These are phyloP conservation scores for Danaus melanippus DNA, from an alignment of 1,140 invertebrate genomes.

Conservation along the genomic window DNA sequence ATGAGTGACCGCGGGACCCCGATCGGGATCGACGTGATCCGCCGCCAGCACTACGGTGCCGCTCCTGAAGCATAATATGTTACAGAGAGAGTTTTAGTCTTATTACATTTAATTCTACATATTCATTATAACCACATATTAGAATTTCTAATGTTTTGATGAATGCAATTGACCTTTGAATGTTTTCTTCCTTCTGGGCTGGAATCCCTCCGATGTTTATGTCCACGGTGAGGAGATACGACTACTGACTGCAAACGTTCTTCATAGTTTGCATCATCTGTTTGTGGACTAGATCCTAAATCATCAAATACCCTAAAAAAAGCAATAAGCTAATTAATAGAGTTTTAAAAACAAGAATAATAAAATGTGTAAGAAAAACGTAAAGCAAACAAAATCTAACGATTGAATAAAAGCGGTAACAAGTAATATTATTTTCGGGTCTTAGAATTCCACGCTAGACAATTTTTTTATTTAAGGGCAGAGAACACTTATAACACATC, in stretches of 20 bases:
- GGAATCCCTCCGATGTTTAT: slow-evolving; percentile 57
- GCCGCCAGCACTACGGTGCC: slow-evolving; percentile 45
- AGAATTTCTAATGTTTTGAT: too few relatives aligned
- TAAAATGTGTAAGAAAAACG: too few relatives aligned
- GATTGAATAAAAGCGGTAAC: too few relatives aligned
- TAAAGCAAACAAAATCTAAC: too few relatives aligned
- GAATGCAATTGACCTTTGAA: slow-evolving; percentile 40
- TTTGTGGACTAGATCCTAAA: slow-evolving; percentile 54
- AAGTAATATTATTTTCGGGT: too few relatives aligned
- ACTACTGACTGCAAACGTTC: slow-evolving; percentile 62
- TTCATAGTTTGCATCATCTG: slow-evolving; percentile 55
- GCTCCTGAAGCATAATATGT: slow-evolving; percentile 34
- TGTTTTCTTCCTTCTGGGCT: slow-evolving; percentile 60
- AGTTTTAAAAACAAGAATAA: too few relatives aligned
- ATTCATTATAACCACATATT: too few relatives aligned
- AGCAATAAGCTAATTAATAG: background rate
- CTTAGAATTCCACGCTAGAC: too few relatives aligned
- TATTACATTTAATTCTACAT: too few relatives aligned
- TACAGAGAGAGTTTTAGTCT: too few relatives aligned
- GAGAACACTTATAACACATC: too few relatives aligned
- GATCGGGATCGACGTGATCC: slow-evolving; percentile 42
- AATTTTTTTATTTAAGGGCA: too few relatives aligned
- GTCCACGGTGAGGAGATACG: slow-evolving; percentile 55
- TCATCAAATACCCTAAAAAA: slow-evolving; percentile 58
- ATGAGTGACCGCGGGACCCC: slow-evolving; percentile 40